Base-by-base conservation (phyloP, 1,140 invertebrate genomes). In the Lordiphosa stackelbergi region DNA sequence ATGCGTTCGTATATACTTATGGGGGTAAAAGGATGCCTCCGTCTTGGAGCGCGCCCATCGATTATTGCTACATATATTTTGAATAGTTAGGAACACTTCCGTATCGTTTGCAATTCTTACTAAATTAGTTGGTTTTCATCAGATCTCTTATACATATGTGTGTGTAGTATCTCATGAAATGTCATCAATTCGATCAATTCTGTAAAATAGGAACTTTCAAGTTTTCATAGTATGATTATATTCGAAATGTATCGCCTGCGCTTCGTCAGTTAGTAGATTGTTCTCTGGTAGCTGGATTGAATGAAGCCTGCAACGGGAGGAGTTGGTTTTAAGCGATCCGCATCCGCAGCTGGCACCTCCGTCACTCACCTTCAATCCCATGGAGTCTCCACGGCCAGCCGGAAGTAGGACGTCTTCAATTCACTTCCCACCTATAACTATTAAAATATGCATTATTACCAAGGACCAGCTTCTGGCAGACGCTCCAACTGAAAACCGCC, bases 381-480 rank as follows among this genome's bases (percentile, higher is more conserved):
- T 49, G 13, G 24, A n/a, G 13, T 43, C 31, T 53, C 40, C 41
- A 36, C 38, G 16, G 53, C 38, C 24, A 16, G 11, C 35, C 46
- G 66, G 35, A 38, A 28, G 49, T 48, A 43, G 9, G 42, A 37
- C 43, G 57, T 42, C n/a, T 66, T 56, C 51, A 58, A 53, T 58
- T 79, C 60, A 79, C 56, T 79, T 79, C 43, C 75, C 75, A 75
- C 75, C 75, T 81, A 79, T 81, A 79, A 79, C 75, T 79, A 60
- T 81, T 81, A 71, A 56, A 75, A 61, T n/a, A 53, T 38, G 34
- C 34, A 42, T 66, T 66, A 53, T 48, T 48, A 11, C 43, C 59
- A 47, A 52, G 3, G 3, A 24, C 22, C 22, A 37, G 34, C 47
- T 24, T 19, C 4, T 13, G 22, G 19, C 22, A 13, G 16, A n/a